Evolutionary conservation across 2,888 invertebrate genomes (phyloP), one percentile per base, ranked within the genome.

Genomic region (Chymomyza procnemis): DNA sequence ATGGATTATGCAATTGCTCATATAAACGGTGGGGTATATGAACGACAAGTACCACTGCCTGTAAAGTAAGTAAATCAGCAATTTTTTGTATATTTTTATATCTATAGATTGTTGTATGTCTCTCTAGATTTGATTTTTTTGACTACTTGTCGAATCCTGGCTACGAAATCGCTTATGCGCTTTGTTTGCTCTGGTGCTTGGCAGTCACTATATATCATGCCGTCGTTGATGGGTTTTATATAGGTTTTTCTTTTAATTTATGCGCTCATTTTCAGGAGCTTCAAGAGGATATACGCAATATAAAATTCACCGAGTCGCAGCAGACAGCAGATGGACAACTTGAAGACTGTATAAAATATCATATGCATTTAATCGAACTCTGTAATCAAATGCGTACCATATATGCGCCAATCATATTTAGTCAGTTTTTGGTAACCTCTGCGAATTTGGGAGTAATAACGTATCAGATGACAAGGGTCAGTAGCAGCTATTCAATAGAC

Each of bases 401-500:
- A 2, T 91, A 88, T 30, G 77, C 65, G 55, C 90, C 90, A 6
- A 85, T 90, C 14, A 80, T 90, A 3, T 88, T 90, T 66, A 88
- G 85, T 0, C 89, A 90, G 64, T 90, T 90, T 63, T 68, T 90
- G 0, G 87, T 90, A 34, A 90, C 90, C 12, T 90, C 91, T 4
- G 66, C 90, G 64, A 83, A 88, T 71, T 80, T 90, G 41, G 88
- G 90, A 61, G 86, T 90, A 22, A 89, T 90, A 19, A 80, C 89
- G n/a, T 90, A 89, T 76, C 90, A 90, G 69, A 76, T 90, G 50
- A 77, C 89, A 0, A 88, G 80, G 72, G 90, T 41, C 2, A 9
- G 34, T 90, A 62, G 9, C 4, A 26, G 26, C 26, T 26, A 26
- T 14, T 9, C 4, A 12, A 41, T 12, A 12, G 30, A 30, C 47